Evolutionary conservation across 2,113 vertebrate species (phyloP), one percentile per base, ranked within the genome.

Genomic region (Eleginops maclovinus): DNA sequence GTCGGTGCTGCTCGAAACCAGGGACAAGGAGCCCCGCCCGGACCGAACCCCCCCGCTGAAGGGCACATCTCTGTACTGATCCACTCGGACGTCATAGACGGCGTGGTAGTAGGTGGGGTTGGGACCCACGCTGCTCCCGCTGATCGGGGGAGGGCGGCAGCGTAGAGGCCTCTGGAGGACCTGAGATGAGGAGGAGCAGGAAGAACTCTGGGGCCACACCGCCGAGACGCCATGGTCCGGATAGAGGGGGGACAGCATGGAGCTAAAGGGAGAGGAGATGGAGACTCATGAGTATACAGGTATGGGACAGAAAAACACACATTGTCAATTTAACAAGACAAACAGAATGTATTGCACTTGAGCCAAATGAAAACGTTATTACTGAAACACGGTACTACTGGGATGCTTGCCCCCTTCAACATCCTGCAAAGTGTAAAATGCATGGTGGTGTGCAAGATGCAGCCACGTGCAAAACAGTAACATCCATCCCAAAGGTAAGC

Each of bases 51-150:
- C 31, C 7, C 31, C 81, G 44, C 69, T 82, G 77, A 91, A 92
- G 62, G 92, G 89, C 64, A 84, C 72, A 12, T 91, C 93, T 0
- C 68, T 82, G 75, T 92, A 94, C 36, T 86, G 82, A 67, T 94
- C 94, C 64, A 87, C 85, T n/a, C 86, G 79, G 53, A 92, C 59
- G 44, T 93, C 83, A 3, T 92, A 94, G 13, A 94, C 94, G 1
- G 94, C 79, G 3, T 96, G 95, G 80, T 94, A 95, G 87, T 94
- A 93, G 72, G 88, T 91, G 66, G 92, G 95, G 72, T 92, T 91
- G 43, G 93, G 92, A 43, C 87, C 87, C 79, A 94, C 89, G 58
- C 93, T 95, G 88, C 91, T 91, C 16, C 91, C 89, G 15, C 87
- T 93, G 82, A 90, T 88, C 0, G 90, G 89, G 6, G 92, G 89